Conservation (phyloP, 2,113 vertebrate genomes). For the Taxidea taxus region DNA sequence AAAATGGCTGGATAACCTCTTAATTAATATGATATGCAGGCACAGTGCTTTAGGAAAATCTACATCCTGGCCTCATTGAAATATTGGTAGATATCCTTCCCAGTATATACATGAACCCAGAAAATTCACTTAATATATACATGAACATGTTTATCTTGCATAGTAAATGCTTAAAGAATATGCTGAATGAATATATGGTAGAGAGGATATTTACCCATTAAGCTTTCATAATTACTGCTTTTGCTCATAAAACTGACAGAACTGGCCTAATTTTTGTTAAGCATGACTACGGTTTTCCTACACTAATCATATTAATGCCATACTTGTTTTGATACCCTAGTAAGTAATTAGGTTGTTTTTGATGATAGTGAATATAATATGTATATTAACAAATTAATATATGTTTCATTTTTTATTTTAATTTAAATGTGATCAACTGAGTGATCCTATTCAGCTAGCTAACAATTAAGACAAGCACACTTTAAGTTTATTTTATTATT, state of each 20-base stretch:
- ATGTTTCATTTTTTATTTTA: slow-evolving; percentile 23
- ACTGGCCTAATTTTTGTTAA: slow-evolving; percentile 43
- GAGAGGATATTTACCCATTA: not conserved
- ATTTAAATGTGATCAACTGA: not conserved
- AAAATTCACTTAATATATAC: not conserved
- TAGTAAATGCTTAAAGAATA: not conserved
- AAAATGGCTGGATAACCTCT: not conserved
- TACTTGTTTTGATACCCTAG: slow-evolving; percentile 33
- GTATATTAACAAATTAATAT: not conserved
- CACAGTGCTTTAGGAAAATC: not conserved
- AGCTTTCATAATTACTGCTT: slow-evolving; percentile 27
- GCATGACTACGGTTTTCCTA: slow-evolving; percentile 29
- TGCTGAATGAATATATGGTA: not conserved
- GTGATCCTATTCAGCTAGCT: not conserved
- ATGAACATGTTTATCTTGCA: not conserved
- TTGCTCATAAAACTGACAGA: slow-evolving; percentile 42
- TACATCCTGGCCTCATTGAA: not conserved
- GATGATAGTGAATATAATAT: slow-evolving; percentile 15
- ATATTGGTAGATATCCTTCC: not conserved
- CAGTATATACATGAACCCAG: not conserved
- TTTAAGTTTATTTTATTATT: not conserved
- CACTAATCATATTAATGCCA: slow-evolving; percentile 52
- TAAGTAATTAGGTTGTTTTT: slow-evolving; percentile 55
- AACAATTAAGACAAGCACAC: not conserved
- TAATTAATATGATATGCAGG: not conserved